Percentiles rank a stretch among this genome's conserved stretches.
phyloP scores from a whole-genome alignment of 2,797 vertebrate genomes.

The Loriculus beryllinus region DNA sequence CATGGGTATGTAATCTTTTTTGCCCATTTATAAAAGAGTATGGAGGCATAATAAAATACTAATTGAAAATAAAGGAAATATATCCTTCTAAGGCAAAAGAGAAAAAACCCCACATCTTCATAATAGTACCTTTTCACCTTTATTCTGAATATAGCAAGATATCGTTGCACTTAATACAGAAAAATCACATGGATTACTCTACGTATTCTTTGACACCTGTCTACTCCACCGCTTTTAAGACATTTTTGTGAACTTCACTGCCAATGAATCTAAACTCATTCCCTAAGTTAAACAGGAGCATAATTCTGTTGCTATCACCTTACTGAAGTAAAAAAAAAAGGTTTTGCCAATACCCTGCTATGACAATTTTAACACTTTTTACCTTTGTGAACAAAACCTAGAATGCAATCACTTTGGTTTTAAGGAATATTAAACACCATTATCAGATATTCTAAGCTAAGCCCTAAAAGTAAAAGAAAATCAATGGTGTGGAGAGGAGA shows the following conservation, averaged over 20 bases:
- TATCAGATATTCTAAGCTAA: background rate
- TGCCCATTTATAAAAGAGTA: background rate
- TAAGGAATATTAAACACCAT: background rate
- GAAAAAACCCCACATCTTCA: background rate
- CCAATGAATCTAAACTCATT: constrained; percentile 6
- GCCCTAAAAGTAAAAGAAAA: background rate
- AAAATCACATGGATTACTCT: constrained; percentile 6
- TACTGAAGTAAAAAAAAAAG: background rate
- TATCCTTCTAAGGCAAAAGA: background rate
- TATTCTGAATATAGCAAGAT: background rate
- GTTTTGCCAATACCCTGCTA: background rate
- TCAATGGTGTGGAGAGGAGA: background rate
- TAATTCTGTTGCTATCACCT: background rate
- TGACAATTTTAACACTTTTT: background rate
- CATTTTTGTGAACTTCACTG: background rate
- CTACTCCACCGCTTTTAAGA: constrained; percentile 31
- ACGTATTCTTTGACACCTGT: background rate
- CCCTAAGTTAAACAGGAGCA: background rate
- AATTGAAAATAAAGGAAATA: background rate
- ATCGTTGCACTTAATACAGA: background rate
- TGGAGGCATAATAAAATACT: background rate
- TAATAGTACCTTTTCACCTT: background rate
- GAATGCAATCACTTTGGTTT: background rate
- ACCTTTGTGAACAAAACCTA: background rate
- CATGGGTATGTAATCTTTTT: background rate